phyloP scores from a whole-genome alignment of 1,140 invertebrate species.

The Bombus confusus region DNA sequence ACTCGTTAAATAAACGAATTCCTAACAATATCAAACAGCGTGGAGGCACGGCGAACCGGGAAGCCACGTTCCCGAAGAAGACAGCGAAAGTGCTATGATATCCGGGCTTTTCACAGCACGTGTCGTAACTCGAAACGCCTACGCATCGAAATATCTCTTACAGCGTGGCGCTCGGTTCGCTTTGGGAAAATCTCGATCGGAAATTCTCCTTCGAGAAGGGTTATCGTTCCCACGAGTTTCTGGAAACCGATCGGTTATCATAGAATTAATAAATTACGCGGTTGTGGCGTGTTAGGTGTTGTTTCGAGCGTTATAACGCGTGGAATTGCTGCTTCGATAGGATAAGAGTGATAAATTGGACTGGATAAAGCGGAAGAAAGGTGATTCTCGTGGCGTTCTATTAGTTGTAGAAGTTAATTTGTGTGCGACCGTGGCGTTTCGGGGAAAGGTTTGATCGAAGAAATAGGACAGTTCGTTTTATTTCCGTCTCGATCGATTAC shows the following conservation, averaged over 20 bases:
- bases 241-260: neutral
- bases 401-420: no score
- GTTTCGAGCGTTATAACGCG: no score
- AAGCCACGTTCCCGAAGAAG: neutral
- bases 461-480: no score
- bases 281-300: neutral
- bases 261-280: neutral
- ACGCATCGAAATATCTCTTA: neutral
- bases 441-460: no score
- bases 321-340: no score
- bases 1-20: conserved; percentile 33
- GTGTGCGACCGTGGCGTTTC: no score
- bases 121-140: conserved; percentile 28
- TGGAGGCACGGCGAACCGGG: neutral
- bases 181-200: neutral
- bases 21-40: conserved; percentile 42
- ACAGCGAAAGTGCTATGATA: conserved; percentile 25
- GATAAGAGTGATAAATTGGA: no score
- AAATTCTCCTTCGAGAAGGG: no score
- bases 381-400: no score
- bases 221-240: neutral
- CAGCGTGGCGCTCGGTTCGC: neutral
- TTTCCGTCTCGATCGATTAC: no score
- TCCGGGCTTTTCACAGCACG: conserved; percentile 31
- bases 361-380: no score